Base-by-base conservation (phyloP, 1,140 invertebrate species). In the Leptestheria dahalacensis region DNA sequence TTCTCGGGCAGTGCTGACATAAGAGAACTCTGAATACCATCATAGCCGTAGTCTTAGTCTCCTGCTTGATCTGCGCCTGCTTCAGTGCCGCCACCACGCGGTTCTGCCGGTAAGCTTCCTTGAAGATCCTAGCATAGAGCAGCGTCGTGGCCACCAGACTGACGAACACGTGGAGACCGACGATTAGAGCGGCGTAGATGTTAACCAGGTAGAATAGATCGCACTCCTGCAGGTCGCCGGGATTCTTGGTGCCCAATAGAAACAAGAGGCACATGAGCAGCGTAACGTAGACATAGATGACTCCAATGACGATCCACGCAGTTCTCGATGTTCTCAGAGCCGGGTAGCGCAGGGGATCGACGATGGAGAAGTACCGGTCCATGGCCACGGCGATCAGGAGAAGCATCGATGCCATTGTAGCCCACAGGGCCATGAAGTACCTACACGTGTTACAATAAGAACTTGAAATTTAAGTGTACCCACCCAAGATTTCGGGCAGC, bases 391-490 rank as follows among this genome's bases (percentile, higher is more conserved):
- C 66, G 48, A 65, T 55, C 3, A 62, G 25, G 21, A 56, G 60
- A 46, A 66, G 24, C 60, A 67, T 61, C 1, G 66, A 67, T 15
- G 62, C 61, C 1, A 62, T 59, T 3, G 64, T 63, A 6, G 64
- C 49, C 48, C 60, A 66, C 9, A 65, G 59, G 25, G 63, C 63
- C 51, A 64, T 63, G 53, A 64, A 65, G 58, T 67, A 66, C n/a
- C 64, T 41, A 41, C 15, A 9, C 6, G 15, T 64, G 21, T 26
- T 15, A 6, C 65, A 29, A 47, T 65, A 67, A 25, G 60, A 48
- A 25, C 41, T 57, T 1, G 63, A 51, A 23, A 64, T 21, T 26
- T 65, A 67, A 3, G 41, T 21, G 28, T 62, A 62, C n/a, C n/a
- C n/a, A 29, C 29, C 23, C 1, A 61, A 25, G 12, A n/a, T n/a